Conservation (phyloP, 2,888 invertebrate genomes). For the Sycophila texana region DNA sequence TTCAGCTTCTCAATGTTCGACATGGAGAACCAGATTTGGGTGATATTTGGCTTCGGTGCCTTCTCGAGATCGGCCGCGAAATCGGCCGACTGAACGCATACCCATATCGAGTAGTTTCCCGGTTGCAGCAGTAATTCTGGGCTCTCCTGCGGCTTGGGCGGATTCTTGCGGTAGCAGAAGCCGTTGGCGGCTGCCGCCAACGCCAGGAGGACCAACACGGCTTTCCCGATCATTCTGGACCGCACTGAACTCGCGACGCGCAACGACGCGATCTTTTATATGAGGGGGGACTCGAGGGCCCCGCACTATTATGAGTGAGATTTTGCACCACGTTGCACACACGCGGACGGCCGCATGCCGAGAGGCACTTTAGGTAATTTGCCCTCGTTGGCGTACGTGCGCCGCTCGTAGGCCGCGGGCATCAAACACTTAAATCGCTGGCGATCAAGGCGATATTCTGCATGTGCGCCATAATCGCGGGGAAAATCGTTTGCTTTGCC, state of each 20-base stretch:
- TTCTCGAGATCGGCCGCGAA: constrained; percentile 40
- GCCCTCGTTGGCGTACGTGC: constrained; percentile 22
- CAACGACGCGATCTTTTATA: constrained; percentile 25
- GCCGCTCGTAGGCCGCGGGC: not conserved
- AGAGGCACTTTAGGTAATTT: constrained; percentile 39
- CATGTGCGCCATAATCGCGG: not conserved
- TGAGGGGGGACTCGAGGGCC: not conserved
- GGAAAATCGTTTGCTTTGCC: constrained; percentile 10
- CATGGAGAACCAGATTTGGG: constrained; percentile 52
- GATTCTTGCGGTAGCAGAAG: constrained; percentile 55
- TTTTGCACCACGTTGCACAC: not conserved
- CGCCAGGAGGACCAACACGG: constrained; percentile 8
- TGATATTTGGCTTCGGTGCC: constrained; percentile 45
- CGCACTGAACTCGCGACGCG: constrained; percentile 27
- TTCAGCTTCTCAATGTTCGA: constrained; percentile 47
- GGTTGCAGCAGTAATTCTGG: constrained; percentile 34
- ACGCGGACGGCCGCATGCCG: not conserved
- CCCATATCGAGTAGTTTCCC: constrained; percentile 52
- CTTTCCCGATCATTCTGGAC: constrained; percentile 33
- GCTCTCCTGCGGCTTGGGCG: constrained; percentile 45
- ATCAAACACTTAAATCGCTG: not conserved
- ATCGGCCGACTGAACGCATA: constrained; percentile 46
- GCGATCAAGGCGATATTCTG: constrained; percentile 27
- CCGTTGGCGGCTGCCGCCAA: constrained; percentile 17
- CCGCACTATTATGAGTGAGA: not conserved